Conservation (phyloP, 2,888 invertebrate species). For the Trachelus iudaicus region DNA sequence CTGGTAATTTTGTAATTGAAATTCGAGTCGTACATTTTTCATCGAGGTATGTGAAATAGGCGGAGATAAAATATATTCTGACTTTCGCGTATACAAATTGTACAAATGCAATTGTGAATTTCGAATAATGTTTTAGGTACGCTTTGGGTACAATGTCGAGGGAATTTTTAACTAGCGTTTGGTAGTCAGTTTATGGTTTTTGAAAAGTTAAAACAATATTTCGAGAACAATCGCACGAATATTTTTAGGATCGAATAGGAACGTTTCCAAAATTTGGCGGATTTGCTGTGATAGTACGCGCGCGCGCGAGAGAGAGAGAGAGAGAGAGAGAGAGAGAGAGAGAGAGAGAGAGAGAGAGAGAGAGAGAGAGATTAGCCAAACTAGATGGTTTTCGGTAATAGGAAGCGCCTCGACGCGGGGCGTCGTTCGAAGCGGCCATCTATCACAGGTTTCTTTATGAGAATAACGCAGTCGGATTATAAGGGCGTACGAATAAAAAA, state of each 20-base stretch:
- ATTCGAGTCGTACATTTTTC: not conserved
- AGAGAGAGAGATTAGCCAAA: constrained; percentile 11
- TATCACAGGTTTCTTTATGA: constrained; percentile 35
- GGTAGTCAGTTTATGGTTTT: too few relatives aligned
- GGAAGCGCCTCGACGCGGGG: constrained; percentile 25
- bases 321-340: constrained; percentile 20
- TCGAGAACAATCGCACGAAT: too few relatives aligned
- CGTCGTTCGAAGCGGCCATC: constrained; percentile 36
- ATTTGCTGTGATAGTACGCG: not conserved
- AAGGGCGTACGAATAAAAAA: constrained; percentile 36
- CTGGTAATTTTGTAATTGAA: not conserved
- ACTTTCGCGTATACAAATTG: not conserved
- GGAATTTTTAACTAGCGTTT: not conserved
- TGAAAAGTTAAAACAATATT: not conserved
- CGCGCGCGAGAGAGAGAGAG: constrained; percentile 20
- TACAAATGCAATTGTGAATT: not conserved
- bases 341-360: constrained; percentile 21
- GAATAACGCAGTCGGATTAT: constrained; percentile 28
- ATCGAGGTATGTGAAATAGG: not conserved
- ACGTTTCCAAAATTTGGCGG: not conserved
- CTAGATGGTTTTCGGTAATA: constrained; percentile 20
- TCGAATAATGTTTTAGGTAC: not conserved
- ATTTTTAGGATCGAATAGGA: not conserved
- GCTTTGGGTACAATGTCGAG: not conserved
- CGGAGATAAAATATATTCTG: not conserved